Percentiles rank a stretch among this genome's conserved stretches.
These are phyloP conservation scores for Leptodactylus fallax DNA, from an alignment of 2,797 vertebrate genomes.

Conservation along the genomic window DNA sequence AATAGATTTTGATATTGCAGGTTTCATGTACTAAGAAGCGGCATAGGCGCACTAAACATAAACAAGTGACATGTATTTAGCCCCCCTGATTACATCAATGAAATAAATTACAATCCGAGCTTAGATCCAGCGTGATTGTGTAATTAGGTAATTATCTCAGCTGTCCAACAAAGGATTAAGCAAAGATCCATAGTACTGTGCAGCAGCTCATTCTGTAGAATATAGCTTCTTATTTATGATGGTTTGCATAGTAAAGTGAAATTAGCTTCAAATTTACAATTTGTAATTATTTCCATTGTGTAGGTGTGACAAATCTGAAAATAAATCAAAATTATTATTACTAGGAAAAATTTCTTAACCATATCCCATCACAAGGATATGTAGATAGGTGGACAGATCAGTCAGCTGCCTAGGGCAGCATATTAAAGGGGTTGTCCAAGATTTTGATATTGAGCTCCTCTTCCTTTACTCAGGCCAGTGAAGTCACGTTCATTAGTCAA, in stretches of 20 bases:
- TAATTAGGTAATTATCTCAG: slow-evolving; percentile 56
- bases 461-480: no score
- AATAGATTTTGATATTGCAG: slow-evolving; percentile 32
- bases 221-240: background rate
- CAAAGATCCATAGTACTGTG: slow-evolving; percentile 20
- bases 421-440: no score
- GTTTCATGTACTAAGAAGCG: slow-evolving; percentile 17
- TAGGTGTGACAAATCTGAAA: no score
- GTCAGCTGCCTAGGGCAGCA: no score
- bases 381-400: no score
- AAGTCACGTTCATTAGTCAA: no score
- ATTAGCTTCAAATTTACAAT: background rate
- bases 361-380: no score
- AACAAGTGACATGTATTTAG: slow-evolving; percentile 57
- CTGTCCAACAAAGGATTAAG: slow-evolving; percentile 44
- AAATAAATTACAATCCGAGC: slow-evolving; percentile 42
- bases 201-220: slow-evolving; percentile 6
- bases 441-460: no score
- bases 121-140: slow-evolving; percentile 49
- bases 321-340: no score
- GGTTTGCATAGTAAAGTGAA: background rate
- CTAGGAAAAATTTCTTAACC: no score
- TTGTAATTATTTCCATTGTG: background rate
- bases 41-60: slow-evolving; percentile 33
- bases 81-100: slow-evolving; percentile 55